Conservation (phyloP, 2,797 vertebrate species). For the Scolopax rusticola region DNA sequence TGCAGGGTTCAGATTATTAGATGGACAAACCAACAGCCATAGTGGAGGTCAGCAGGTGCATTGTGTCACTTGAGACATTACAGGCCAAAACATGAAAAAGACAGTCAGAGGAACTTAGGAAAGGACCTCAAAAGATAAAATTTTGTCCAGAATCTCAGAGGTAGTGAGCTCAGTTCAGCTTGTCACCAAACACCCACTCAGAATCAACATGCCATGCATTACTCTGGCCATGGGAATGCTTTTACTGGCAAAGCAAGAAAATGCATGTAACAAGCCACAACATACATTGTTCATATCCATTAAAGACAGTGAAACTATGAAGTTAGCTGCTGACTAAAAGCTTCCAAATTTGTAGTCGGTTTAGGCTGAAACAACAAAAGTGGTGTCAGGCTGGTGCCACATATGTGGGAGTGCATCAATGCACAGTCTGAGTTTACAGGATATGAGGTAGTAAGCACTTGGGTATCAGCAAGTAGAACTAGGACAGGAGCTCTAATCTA, state of each 20-base stretch:
- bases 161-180: neutral
- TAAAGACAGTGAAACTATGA: constrained; percentile 21
- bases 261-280: neutral
- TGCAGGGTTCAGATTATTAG: neutral
- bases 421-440: constrained; percentile 47
- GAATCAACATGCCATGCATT: neutral
- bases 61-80: neutral
- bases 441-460: constrained; percentile 16
- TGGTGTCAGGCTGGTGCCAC: neutral
- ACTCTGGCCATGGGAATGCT: neutral
- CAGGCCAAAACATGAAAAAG: neutral
- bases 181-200: neutral
- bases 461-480: constrained; percentile 36
- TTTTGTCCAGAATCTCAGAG: neutral
- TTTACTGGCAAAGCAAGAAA: constrained; percentile 17
- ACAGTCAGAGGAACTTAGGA: neutral
- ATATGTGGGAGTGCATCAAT: constrained; percentile 36
- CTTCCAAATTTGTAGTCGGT: neutral
- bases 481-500: constrained; percentile 25
- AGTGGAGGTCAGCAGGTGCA: neutral
- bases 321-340: constrained; percentile 57
- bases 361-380: neutral
- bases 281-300: neutral
- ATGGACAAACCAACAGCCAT: neutral
- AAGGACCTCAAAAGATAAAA: neutral